These are phyloP conservation scores for Colletes latitarsis DNA, from an alignment of 1,140 invertebrate species.

Conservation along the genomic window DNA sequence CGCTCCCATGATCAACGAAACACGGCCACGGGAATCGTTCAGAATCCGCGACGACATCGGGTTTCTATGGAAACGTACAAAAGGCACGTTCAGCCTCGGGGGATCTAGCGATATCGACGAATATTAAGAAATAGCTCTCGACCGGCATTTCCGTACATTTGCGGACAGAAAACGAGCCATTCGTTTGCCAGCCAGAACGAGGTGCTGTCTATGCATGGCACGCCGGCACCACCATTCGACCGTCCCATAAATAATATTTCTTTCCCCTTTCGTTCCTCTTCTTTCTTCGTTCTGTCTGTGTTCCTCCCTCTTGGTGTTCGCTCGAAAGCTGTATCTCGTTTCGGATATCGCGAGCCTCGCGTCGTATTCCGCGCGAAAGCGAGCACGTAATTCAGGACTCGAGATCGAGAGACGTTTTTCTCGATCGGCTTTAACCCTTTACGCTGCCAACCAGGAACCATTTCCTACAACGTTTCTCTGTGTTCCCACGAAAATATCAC, in stretches of 20 bases:
- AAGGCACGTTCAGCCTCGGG: constrained; percentile 57
- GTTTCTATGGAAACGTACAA: constrained; percentile 76
- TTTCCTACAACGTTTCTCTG: not conserved
- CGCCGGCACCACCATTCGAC: constrained; percentile 72
- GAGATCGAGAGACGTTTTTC: constrained; percentile 24
- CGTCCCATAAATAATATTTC: constrained; percentile 76
- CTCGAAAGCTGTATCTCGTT: constrained; percentile 19
- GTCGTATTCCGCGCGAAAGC: constrained; percentile 10
- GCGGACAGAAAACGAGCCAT: constrained; percentile 74
- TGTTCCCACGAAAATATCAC: too few relatives aligned
- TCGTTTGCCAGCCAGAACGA: constrained; percentile 70
- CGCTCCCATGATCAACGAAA: not conserved
- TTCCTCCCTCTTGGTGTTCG: constrained; percentile 24
- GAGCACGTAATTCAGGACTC: constrained; percentile 11
- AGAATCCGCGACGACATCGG: constrained; percentile 40
- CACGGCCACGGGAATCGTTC: not conserved
- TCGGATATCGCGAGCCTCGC: constrained; percentile 8
- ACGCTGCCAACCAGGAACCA: not conserved
- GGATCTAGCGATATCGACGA: constrained; percentile 72
- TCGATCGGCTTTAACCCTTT: not conserved
- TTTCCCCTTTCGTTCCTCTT: constrained; percentile 19
- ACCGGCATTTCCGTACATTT: constrained; percentile 75
- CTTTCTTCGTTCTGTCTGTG: constrained; percentile 45
- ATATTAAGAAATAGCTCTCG: constrained; percentile 78
- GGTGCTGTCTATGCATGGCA: constrained; percentile 78